phyloP scores from a whole-genome alignment of 2,113 vertebrate species.

The Apaloderma vittatum region DNA sequence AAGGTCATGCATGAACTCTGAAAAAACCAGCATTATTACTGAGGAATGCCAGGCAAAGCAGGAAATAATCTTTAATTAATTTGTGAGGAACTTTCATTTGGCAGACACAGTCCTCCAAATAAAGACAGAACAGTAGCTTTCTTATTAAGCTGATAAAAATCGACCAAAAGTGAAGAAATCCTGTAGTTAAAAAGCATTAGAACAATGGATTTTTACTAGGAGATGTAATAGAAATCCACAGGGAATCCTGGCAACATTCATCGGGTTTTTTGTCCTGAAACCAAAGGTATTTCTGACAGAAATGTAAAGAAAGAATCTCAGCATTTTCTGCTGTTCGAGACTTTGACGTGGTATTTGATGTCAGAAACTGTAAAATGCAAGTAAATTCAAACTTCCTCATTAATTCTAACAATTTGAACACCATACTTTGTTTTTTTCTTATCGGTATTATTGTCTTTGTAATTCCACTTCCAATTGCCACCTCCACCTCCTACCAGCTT shows the following conservation, averaged over 20 bases:
- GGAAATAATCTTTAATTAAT: constrained; percentile 62
- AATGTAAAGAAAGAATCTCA: background rate
- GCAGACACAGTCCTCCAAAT: constrained; percentile 19
- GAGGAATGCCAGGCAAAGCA: constrained; percentile 47
- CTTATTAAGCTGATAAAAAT: constrained; percentile 62
- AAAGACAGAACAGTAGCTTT: constrained; percentile 55
- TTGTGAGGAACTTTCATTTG: constrained; percentile 53
- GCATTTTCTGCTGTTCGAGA: background rate
- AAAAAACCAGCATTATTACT: constrained; percentile 49
- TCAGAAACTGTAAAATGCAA: background rate
- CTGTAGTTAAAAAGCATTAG: constrained; percentile 11
- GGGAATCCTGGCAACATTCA: constrained; percentile 41
- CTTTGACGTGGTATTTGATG: background rate
- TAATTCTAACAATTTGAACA: background rate
- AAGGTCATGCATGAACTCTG: constrained; percentile 41
- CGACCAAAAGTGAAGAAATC: constrained; percentile 46
- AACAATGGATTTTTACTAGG: constrained; percentile 48
- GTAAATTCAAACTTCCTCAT: background rate
- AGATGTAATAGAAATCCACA: constrained; percentile 46
- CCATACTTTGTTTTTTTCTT: background rate
- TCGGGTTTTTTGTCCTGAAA: background rate
- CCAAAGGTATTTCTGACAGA: constrained; percentile 32
- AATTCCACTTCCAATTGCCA: background rate
- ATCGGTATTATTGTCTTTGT: background rate
- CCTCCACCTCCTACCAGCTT: background rate